Conservation (phyloP, 2,888 invertebrate species). For the Heliconius erato region DNA sequence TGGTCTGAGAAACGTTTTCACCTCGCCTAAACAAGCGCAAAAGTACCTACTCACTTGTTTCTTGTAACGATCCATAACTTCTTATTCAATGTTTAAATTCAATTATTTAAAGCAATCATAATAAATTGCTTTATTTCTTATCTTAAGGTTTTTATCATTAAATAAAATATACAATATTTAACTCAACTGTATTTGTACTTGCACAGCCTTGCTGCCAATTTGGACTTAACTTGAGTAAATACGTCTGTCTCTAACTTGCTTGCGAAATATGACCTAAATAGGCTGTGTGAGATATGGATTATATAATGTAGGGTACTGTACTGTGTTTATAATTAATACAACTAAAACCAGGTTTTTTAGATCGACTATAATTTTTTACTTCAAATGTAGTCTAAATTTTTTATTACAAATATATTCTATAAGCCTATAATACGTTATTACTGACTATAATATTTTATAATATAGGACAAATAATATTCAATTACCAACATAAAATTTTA, state of each 20-base stretch:
- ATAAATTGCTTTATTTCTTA: background rate
- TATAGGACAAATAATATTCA: background rate
- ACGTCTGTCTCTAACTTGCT: slow-evolving; percentile 27
- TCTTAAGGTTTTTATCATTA: background rate
- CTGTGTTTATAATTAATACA: background rate
- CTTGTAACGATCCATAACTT: background rate
- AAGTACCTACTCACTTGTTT: background rate
- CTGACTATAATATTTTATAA: too few relatives aligned
- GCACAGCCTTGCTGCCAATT: slow-evolving; percentile 38
- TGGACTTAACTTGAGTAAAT: slow-evolving; percentile 33
- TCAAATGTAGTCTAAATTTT: background rate
- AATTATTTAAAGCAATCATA: background rate
- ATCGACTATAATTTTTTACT: background rate
- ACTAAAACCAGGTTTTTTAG: background rate
- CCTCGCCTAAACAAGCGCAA: slow-evolving; percentile 10
- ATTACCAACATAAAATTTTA: background rate
- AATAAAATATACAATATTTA: slow-evolving; percentile 6
- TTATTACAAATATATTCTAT: too few relatives aligned
- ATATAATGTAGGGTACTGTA: slow-evolving; percentile 1
- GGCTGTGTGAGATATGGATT: slow-evolving; percentile 16
- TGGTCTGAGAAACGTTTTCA: slow-evolving; percentile 28
- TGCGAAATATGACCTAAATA: slow-evolving; percentile 36
- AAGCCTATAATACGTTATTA: too few relatives aligned
- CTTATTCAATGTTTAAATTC: background rate
- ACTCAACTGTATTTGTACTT: background rate